Evolutionary conservation across 2,797 vertebrate genomes (phyloP), one percentile per base, ranked within the genome.

Genomic region (Tangara arthus): DNA sequence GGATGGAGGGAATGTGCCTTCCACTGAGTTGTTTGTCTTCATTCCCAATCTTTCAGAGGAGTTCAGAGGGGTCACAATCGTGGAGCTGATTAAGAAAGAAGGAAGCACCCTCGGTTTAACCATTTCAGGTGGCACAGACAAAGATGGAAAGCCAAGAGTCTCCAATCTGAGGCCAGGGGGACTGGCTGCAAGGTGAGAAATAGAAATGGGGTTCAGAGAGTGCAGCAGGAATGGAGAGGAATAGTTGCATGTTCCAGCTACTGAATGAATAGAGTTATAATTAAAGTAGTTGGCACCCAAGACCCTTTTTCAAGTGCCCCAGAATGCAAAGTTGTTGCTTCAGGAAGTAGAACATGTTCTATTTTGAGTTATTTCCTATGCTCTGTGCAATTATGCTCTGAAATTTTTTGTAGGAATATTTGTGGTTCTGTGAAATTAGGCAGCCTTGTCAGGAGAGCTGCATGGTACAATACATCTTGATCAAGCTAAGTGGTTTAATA

Each of bases 71-170:
- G 97, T 99, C 93, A 99, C 99, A 24, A 96, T 99, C 18, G 99
- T 99, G 97, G 99, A 99, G 97, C 98, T 99, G 97, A 98, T 99
- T 84, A 99, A 99, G 97, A 99, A 99, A 69, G 99, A 99, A 80
- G 99, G 99, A 92, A 99, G 99, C 97, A 99, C 99, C 0, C 97
- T 99, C 1, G 99, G 99, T 46, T 98, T 99, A 89, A 99, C 99
- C 78, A 99, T 99, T 97, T 99, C 99, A 4, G 99, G 99, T 22
- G 99, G 99, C 52, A 99, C 99, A 0, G 99, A 99, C 98, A 99
- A 99, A 96, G 99, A 99, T 7, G 99, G 99, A 46, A 99, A 99
- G 89, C 99, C 99, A 18, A 97, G 99, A 56, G 99, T 99, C 69
- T 99, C 99, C 24, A 99, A 99, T 97, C 97, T 99, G 57, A 98